Evolutionary conservation across 2,797 vertebrate species (phyloP).

Genomic region (Tokudaia tokunoshimensis): DNA sequence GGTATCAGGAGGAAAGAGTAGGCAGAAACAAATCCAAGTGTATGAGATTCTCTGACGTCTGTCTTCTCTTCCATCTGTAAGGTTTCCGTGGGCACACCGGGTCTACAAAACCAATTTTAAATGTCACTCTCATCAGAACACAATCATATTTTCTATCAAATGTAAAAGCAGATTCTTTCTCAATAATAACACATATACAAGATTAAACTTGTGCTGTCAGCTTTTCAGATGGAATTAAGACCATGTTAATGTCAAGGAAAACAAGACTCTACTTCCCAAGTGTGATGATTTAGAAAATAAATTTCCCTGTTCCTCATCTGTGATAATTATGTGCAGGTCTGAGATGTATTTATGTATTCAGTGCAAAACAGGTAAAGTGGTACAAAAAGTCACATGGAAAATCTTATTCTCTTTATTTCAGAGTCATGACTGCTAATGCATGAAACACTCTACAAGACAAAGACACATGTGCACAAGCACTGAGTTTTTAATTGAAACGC

Average conservation of each 20-base stretch:
- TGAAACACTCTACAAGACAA: neutral
- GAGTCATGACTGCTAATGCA: neutral
- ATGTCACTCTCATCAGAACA: constrained; percentile 73
- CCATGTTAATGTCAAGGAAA: constrained; percentile 62
- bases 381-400: neutral
- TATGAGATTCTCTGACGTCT: constrained; percentile 51
- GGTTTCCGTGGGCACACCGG: neutral
- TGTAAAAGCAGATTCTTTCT: constrained; percentile 59
- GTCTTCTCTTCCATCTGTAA: constrained; percentile 57
- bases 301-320: constrained; percentile 32
- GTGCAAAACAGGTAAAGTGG: neutral
- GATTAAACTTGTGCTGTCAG: constrained; percentile 68
- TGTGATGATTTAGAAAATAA: constrained; percentile 64
- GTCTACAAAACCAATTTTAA: constrained; percentile 75
- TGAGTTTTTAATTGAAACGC: neutral
- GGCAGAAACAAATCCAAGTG: constrained; percentile 35
- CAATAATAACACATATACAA: constrained; percentile 64
- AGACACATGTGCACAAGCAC: neutral
- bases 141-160: constrained; percentile 75
- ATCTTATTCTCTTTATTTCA: neutral
- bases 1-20: constrained; percentile 44
- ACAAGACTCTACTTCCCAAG: constrained; percentile 1
- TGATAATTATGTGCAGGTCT: constrained; percentile 53
- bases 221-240: constrained; percentile 70
- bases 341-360: constrained; percentile 38